A percentile compares a stretch with the other conserved stretches of the same genome.
Conservation (phyloP, 2,888 invertebrate species). For the Drosophila greeni region DNA sequence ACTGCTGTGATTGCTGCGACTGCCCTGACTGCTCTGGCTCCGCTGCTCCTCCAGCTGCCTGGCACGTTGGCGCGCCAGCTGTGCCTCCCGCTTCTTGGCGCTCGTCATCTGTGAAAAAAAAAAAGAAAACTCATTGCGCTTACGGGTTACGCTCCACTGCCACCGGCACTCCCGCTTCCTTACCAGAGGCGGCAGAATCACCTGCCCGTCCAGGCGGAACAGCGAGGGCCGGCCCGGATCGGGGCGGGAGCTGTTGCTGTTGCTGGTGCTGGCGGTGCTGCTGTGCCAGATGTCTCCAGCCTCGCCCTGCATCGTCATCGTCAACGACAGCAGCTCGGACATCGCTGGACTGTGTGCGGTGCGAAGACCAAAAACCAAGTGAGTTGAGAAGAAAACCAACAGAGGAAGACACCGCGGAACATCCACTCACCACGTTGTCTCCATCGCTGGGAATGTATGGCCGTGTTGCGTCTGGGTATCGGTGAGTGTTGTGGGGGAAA, state of each 20-base stretch:
- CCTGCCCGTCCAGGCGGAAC: slow-evolving; percentile 77
- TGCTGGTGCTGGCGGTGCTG: neutral
- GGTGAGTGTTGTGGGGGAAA: neutral
- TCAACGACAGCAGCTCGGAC: slow-evolving; percentile 1
- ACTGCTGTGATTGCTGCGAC: neutral
- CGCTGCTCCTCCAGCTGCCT: slow-evolving; percentile 61
- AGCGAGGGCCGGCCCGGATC: slow-evolving; percentile 47
- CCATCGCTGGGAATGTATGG: slow-evolving; percentile 5
- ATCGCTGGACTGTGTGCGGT: neutral
- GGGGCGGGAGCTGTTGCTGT: neutral
- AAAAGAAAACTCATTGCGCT: slow-evolving; percentile 2
- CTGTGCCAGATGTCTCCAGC: slow-evolving; percentile 6
- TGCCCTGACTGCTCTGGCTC: slow-evolving; percentile 11
- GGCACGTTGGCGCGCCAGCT: slow-evolving; percentile 66
- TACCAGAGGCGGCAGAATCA: slow-evolving; percentile 77
- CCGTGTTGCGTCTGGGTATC: neutral
- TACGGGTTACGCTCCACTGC: slow-evolving; percentile 42
- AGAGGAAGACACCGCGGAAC: neutral
- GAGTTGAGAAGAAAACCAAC: neutral
- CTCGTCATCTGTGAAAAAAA: slow-evolving; percentile 71
- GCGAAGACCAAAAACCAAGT: neutral
- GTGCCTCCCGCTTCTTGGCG: slow-evolving; percentile 71
- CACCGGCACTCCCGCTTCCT: slow-evolving; percentile 47
- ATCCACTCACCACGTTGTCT: slow-evolving; percentile 13
- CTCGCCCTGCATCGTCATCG: slow-evolving; percentile 10